Base-by-base conservation (phyloP, 2,113 vertebrate genomes). In the Sclerurus mexicanus region DNA sequence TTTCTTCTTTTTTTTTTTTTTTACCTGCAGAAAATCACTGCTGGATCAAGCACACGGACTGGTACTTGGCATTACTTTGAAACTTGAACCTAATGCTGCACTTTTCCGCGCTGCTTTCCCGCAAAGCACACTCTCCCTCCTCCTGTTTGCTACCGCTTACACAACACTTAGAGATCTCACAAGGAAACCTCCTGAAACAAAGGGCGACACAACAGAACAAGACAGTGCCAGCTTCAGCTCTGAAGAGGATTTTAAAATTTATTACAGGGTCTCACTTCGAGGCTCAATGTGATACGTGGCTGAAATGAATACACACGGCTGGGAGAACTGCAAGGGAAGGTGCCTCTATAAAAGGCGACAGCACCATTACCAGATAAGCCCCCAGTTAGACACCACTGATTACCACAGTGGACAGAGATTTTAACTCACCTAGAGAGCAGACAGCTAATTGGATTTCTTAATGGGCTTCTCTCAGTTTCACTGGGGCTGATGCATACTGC, bases 191-290 rank as follows among this genome's bases (percentile, higher is more conserved):
- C 63, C 71, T 60, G 89, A 93, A 95, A 67, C 47, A n/a, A 91
- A 93, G 64, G 59, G 71, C 4, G 10, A 33, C 91, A 44, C 50
- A 93, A 72, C 50, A 68, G 66, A 81, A 50, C 49, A 56, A 16
- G 23, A 52, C 87, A 31, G 52, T 10, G 78, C 37, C 17, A 12
- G 76, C 79, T 58, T 87, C 71, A 53, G 84, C 84, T 67, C 71
- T 37, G 72, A 66, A 82, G 81, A 96, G 55, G 77, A 78, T 73
- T 96, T 94, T 85, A 81, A 83, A 94, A 93, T 78, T 47, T 91
- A 94, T 78, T 76, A 37, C 81, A 84, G 46, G 40, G 74, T 66
- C 84, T 86, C 91, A 55, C 78, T 91, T 63, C 2, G 8, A 52
- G 0, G 3, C 59, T 80, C 33, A 0, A 1, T 20, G 67, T 30